phyloP scores from a whole-genome alignment of 2,797 vertebrate genomes.

The Heterohyrax brucei region DNA sequence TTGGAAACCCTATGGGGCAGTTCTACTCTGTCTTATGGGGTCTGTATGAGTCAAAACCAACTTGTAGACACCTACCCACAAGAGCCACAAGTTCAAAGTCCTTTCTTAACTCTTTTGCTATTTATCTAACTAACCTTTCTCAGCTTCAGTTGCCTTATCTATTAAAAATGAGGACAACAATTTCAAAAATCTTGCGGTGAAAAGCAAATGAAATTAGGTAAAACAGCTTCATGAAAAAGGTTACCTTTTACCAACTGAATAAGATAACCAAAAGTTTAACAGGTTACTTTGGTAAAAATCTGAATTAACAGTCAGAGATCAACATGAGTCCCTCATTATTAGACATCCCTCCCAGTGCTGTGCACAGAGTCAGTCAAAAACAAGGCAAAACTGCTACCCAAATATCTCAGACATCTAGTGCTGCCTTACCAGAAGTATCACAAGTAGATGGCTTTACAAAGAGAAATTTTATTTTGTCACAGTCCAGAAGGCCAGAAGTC shows the following conservation, averaged over 20 bases:
- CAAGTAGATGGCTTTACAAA: too few species aligned
- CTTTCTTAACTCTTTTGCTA: accelerated
- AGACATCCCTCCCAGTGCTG: not conserved
- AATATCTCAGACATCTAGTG: too few species aligned
- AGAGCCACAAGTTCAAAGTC: not conserved
- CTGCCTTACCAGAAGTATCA: too few species aligned
- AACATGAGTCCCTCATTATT: not conserved
- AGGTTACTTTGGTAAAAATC: not conserved
- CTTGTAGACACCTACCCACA: too few species aligned
- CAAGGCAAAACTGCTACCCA: accelerated
- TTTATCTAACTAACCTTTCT: too few species aligned
- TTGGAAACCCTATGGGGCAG: too few species aligned
- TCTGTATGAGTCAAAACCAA: too few species aligned
- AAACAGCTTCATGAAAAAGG: not conserved
- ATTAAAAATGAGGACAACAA: too few species aligned
- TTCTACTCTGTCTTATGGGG: too few species aligned
- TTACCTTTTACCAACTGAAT: not conserved
- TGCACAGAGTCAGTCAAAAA: not conserved
- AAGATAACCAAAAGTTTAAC: not conserved
- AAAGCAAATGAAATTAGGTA: not conserved
- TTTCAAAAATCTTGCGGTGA: too few species aligned
- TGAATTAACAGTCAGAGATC: not conserved
- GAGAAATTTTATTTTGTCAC: too few species aligned
- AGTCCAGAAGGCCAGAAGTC: too few species aligned
- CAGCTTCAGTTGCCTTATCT: not conserved